These are phyloP conservation scores for Heterodera filipjevi DNA, from an alignment of 2,888 invertebrate genomes.

Conservation along the genomic window DNA sequence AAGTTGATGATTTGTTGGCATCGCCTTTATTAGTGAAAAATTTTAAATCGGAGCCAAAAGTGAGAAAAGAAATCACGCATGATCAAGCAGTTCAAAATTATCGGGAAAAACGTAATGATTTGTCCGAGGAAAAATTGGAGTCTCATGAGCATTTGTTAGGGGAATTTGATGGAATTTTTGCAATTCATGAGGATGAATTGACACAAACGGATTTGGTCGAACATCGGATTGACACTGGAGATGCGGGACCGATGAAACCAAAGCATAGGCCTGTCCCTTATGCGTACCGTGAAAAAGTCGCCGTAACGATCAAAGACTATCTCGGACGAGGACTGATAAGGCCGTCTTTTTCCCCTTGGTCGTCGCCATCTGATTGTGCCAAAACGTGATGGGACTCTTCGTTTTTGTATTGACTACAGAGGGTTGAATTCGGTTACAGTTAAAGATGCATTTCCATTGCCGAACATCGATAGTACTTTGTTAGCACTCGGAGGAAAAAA, in stretches of 20 bases:
- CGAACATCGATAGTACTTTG: constrained; percentile 41
- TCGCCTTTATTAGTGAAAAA: not conserved
- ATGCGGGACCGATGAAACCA: constrained; percentile 26
- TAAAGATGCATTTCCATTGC: constrained; percentile 46
- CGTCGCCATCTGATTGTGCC: constrained; percentile 63
- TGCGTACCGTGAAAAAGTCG: constrained; percentile 31
- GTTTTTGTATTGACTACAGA: constrained; percentile 50
- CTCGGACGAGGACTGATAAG: constrained; percentile 36
- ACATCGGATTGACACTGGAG: constrained; percentile 34
- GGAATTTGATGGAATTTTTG: constrained; percentile 31
- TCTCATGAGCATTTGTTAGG: not conserved
- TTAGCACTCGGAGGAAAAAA: constrained; percentile 35
- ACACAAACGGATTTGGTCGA: constrained; percentile 29
- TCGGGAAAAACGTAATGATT: not conserved
- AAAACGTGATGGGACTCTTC: constrained; percentile 59
- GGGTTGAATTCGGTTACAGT: constrained; percentile 43
- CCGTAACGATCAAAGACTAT: constrained; percentile 27
- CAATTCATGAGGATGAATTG: constrained; percentile 31
- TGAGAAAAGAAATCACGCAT: not conserved
- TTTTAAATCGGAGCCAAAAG: not conserved
- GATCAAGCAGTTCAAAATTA: no score
- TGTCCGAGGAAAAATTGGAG: not conserved
- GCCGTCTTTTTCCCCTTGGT: constrained; percentile 62
- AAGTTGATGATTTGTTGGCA: not conserved
- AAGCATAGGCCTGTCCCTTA: constrained; percentile 32